Base-by-base conservation (phyloP, 92 coral and sea anemone genomes). In the Epizoanthus scotinus region DNA sequence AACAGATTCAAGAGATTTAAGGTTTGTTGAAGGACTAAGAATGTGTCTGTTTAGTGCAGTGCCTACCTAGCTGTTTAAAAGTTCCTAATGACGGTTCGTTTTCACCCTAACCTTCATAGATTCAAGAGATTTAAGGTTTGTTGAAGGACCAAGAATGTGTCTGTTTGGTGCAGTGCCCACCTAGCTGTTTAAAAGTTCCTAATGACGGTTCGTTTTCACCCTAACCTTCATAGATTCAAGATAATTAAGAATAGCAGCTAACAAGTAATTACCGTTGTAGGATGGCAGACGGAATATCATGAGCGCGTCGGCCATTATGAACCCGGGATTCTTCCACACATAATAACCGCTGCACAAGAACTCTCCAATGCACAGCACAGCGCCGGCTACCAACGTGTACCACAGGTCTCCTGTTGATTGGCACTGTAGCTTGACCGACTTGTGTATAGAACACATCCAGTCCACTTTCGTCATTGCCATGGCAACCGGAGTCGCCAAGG, bases 211-310 rank as follows among this genome's bases (percentile, higher is more conserved):
- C 14, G 15, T 9, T 47, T 10, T 47, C 14, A 12, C 15, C 52
- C 40, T 34, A 34, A 34, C 40, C 40, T 6, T 0, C 3, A 6
- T 34, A 3, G 2, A 47, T 9, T 47, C 14, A 13, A 47, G 14
- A 47, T 0, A 47, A 34, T 26, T 26, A 28, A 26, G 36, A 63
- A 63, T 63, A 13, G 6, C 8, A 3, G 29, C 17, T 20, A 18
- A 3, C 2, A 24, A 18, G 5, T 22, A 2, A 1, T 22, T 87
- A 87, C 91, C 91, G 25, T 84, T 87, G 65, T 87, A 87, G 9
- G 84, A 84, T 10, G 91, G 91, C 25, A 87, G 79, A 82, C 91
- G 85, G 25, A 87, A 63, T 9, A 83, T 81, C 63, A 53, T 77
- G 40, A 54, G 36, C 12, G 82, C 78, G 14, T 79, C 85, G 1